Evolutionary conservation across 2,113 vertebrate genomes (phyloP).

Genomic region (Crotalus tigris): DNA sequence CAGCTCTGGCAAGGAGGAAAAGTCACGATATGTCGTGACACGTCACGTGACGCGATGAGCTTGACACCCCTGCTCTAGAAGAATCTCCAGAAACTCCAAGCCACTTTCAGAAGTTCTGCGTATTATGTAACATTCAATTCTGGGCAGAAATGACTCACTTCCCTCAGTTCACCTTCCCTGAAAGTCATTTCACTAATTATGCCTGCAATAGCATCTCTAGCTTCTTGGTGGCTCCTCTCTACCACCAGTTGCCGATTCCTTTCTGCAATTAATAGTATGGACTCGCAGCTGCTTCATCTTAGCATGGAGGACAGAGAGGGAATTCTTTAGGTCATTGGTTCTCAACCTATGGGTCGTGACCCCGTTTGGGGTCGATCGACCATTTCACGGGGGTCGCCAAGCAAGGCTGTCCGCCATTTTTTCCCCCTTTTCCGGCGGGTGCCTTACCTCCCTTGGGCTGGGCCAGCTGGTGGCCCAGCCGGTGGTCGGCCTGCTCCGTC

Average conservation of each 20-base stretch:
- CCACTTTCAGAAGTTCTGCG: background rate
- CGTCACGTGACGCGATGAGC: too few relatives aligned
- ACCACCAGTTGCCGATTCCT: background rate
- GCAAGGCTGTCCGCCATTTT: too few relatives aligned
- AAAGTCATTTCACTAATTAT: background rate
- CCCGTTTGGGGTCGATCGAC: too few relatives aligned
- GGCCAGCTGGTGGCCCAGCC: too few relatives aligned
- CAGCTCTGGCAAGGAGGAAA: too few relatives aligned
- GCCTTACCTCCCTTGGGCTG: too few relatives aligned
- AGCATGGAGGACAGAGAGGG: background rate
- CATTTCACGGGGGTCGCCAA: too few relatives aligned
- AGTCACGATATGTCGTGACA: too few relatives aligned
- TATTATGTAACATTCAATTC: background rate
- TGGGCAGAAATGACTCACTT: background rate
- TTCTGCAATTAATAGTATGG: background rate
- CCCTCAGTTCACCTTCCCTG: background rate
- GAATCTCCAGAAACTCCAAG: background rate
- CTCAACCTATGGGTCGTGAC: too few relatives aligned
- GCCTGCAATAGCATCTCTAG: background rate
- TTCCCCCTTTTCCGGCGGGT: too few relatives aligned
- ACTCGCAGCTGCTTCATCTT: background rate
- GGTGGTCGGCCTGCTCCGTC: too few relatives aligned
- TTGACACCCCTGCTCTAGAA: background rate
- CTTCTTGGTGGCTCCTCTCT: background rate
- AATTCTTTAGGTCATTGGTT: too few relatives aligned